phyloP scores from a whole-genome alignment of 2,888 invertebrate genomes.

The Spisula solida region DNA sequence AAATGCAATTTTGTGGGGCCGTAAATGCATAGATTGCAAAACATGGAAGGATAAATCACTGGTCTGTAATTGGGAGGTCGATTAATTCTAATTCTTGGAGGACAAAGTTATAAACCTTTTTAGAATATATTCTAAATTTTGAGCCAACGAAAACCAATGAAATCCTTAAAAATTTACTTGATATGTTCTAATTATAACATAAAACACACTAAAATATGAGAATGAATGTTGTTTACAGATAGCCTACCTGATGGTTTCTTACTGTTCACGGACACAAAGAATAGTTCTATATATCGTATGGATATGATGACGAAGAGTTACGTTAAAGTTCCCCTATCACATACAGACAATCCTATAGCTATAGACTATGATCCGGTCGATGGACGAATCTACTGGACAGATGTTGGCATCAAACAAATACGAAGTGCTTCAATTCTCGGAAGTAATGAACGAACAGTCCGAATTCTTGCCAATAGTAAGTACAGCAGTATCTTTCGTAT shows the following conservation, averaged over 20 bases:
- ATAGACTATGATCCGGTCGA: slow-evolving; percentile 94
- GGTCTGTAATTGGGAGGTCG: too few relatives aligned
- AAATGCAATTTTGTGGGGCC: too few relatives aligned
- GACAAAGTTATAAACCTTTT: too few relatives aligned
- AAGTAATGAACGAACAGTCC: slow-evolving; percentile 66
- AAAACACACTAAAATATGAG: not conserved
- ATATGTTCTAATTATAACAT: too few relatives aligned
- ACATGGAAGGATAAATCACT: too few relatives aligned
- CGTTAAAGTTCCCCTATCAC: slow-evolving; percentile 70
- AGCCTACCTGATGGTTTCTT: slow-evolving; percentile 79
- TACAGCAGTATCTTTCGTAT: not conserved
- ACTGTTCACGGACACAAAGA: slow-evolving; percentile 78
- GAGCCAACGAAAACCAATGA: too few relatives aligned
- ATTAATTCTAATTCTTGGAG: too few relatives aligned
- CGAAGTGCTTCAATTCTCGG: slow-evolving; percentile 77
- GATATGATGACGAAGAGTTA: slow-evolving; percentile 90
- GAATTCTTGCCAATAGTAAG: slow-evolving; percentile 73
- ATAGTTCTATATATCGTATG: slow-evolving; percentile 92
- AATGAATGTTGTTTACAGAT: slow-evolving; percentile 55
- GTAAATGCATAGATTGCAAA: too few relatives aligned
- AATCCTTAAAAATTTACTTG: too few relatives aligned
- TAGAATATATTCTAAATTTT: too few relatives aligned
- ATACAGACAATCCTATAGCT: slow-evolving; percentile 91
- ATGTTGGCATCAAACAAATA: slow-evolving; percentile 89
- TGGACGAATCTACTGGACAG: slow-evolving; percentile 92